Conservation (phyloP, 2,888 invertebrate genomes). For the Lycia hirtaria region DNA sequence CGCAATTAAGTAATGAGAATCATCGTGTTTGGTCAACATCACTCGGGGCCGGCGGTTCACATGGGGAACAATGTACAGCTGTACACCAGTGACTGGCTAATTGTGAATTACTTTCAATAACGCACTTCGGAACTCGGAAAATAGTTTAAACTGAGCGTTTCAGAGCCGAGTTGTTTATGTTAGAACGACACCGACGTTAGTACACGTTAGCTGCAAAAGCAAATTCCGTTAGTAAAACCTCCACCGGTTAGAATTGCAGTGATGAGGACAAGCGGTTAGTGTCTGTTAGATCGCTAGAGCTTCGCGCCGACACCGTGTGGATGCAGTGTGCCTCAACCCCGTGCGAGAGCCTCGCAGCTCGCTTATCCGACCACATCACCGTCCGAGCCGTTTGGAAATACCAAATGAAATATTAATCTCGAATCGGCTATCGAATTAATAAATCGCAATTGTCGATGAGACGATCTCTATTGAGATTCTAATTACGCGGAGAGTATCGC, state of each 20-base stretch:
- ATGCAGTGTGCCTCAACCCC: conserved; percentile 68
- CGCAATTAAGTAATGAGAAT: conserved; percentile 82
- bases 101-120: conserved; percentile 42
- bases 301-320: conserved; percentile 51
- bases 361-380: conserved; percentile 80
- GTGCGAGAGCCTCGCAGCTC: conserved; percentile 73
- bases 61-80: conserved; percentile 59
- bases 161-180: background rate
- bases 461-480: conserved; percentile 73
- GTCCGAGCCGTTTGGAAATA: conserved; percentile 63
- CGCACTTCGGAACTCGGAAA: conserved; percentile 13
- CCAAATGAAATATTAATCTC: conserved; percentile 70
- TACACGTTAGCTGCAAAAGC: conserved; percentile 29
- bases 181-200: conserved; percentile 10
- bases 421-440: conserved; percentile 71
- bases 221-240: conserved; percentile 42
- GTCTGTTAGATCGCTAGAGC: conserved; percentile 55
- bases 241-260: conserved; percentile 44
- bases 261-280: conserved; percentile 56
- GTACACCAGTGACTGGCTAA: conserved; percentile 44
- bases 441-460: conserved; percentile 74
- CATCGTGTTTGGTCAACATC: conserved; percentile 70
- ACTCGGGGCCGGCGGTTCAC: conserved; percentile 69
- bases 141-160: background rate
- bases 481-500: conserved; percentile 65